Evolutionary conservation across 2,113 vertebrate genomes (phyloP).

Genomic region (Nyctereutes procyonoides): DNA sequence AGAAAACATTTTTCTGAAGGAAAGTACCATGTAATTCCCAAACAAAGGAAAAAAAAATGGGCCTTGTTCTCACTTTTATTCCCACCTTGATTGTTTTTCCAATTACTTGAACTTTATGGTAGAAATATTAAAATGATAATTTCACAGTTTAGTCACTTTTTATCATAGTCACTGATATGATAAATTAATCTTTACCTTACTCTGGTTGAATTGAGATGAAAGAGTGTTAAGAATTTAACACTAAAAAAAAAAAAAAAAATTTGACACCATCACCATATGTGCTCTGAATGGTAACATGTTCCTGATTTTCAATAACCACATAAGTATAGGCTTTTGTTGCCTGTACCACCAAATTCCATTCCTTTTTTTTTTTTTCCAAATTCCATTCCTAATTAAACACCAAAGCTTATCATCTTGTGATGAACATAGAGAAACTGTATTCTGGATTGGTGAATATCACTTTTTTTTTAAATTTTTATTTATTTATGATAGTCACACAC

Average conservation of each 20-base stretch:
- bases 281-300: not conserved
- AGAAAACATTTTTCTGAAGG: conserved; percentile 38
- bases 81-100: not conserved
- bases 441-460: not conserved
- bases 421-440: conserved; percentile 21
- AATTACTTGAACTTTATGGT: not conserved
- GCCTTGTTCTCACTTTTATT: not conserved
- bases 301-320: not conserved
- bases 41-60: conserved; percentile 9
- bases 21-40: not conserved
- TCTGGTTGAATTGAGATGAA: not conserved
- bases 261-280: not conserved
- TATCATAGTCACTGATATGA: not conserved
- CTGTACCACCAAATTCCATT: not conserved
- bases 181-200: not conserved
- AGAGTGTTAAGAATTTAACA: not conserved
- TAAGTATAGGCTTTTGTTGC: not conserved
- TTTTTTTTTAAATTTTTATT: too few species aligned
- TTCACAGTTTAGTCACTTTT: conserved; percentile 13
- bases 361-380: not conserved
- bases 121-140: conserved; percentile 19
- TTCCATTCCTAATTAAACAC: not conserved
- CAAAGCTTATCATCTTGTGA: not conserved
- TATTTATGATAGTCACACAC: too few species aligned
- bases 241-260: not conserved